phyloP scores from a whole-genome alignment of 1,140 invertebrate species.

The Eumeta japonica region DNA sequence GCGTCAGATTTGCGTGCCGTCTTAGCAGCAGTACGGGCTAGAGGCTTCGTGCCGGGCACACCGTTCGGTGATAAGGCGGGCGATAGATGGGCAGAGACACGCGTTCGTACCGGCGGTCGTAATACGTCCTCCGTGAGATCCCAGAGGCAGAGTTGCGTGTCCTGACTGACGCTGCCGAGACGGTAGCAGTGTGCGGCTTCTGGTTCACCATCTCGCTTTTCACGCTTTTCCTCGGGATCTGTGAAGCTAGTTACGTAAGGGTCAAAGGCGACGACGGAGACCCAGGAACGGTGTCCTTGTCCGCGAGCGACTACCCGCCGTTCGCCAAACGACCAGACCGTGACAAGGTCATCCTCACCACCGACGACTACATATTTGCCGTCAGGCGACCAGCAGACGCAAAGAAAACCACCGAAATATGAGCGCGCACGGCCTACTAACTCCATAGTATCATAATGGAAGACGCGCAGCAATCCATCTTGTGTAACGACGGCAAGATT shows the following conservation, averaged over 20 bases:
- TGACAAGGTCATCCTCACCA: slow-evolving; percentile 97
- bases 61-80: slow-evolving; percentile 38
- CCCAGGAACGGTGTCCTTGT: slow-evolving; percentile 94
- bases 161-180: slow-evolving; percentile 95
- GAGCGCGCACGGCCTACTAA: slow-evolving; percentile 85
- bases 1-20: slow-evolving; percentile 21
- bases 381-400: slow-evolving; percentile 98
- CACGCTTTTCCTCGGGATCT: slow-evolving; percentile 56
- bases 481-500: slow-evolving; percentile 92
- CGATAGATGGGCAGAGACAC: slow-evolving; percentile 45
- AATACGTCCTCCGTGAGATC: slow-evolving; percentile 96
- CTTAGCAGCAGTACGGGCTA: slow-evolving; percentile 17
- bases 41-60: slow-evolving; percentile 27
- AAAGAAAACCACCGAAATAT: slow-evolving; percentile 95
- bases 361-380: slow-evolving; percentile 93
- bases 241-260: slow-evolving; percentile 69
- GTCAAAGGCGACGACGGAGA: slow-evolving; percentile 96
- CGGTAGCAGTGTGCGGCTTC: slow-evolving; percentile 71
- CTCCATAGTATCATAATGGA: slow-evolving; percentile 97
- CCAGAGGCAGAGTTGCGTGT: slow-evolving; percentile 97
- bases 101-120: slow-evolving; percentile 60
- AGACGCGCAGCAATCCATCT: slow-evolving; percentile 94
- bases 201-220: slow-evolving; percentile 62
- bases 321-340: slow-evolving; percentile 94
- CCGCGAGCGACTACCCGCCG: slow-evolving; percentile 92